Base-by-base conservation (phyloP, 2,113 vertebrate genomes). In the Nibea albiflora region DNA sequence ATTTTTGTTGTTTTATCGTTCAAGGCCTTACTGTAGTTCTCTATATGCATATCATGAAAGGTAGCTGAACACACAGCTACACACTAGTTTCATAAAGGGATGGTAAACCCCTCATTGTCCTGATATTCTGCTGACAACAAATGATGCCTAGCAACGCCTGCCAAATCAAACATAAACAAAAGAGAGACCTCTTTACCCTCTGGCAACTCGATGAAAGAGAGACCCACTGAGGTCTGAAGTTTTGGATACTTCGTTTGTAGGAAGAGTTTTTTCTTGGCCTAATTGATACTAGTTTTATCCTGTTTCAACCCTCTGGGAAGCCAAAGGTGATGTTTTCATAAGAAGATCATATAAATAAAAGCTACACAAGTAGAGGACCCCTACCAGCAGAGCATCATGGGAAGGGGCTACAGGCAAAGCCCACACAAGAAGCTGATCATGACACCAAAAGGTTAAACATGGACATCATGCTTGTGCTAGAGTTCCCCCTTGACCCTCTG, bases 291-390 rank as follows among this genome's bases (percentile, higher is more conserved):
- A 84, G 89, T 88, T 91, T 90, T 83, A 86, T 90, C 89, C 88
- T 70, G 86, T 74, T 90, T 90, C 70, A 87, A 80, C 83, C 86
- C 83, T 84, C 49, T 58, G 87, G 85, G 90, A 83, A 92, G 93
- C 85, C 89, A 93, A 90, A 92, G 91, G 91, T 94, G 86, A 91
- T 91, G 85, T 94, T 95, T 92, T 92, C 86, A 75, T 88, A 85
- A 78, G 81, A 88, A 7, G 80, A 89, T 92, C 74, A 73, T 88
- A 87, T 92, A 93, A 94, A 94, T 89, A 95, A 85, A 91, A 61
- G 52, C 81, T 85, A 76, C 76, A 75, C 42, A 73, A 86, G 54
- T 77, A 86, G 72, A 90, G 90, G 78, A 84, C 88, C 85, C 91
- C 87, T 80, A 73, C 85, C 76, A 87, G 89, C 85, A 88, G 58